phyloP scores from a whole-genome alignment of 2,797 vertebrate species.

The Lepilemur septentrionalis region DNA sequence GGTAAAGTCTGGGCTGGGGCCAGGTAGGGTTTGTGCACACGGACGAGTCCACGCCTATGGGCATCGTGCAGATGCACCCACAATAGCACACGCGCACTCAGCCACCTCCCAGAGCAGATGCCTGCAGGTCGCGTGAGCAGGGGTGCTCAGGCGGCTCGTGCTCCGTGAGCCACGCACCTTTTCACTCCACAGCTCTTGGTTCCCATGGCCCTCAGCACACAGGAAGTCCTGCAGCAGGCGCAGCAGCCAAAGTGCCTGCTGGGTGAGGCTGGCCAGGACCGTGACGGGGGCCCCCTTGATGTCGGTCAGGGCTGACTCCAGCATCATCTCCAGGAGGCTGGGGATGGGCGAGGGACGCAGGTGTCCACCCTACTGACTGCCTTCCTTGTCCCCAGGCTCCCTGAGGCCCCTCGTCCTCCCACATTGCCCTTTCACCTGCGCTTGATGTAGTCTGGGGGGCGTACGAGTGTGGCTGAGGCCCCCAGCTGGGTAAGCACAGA shows the following conservation, averaged over 20 bases:
- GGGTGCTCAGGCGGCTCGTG: rapidly evolving
- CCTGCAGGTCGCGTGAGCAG: background rate
- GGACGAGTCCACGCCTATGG: background rate
- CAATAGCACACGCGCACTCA: background rate
- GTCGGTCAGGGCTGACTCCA: conserved; percentile 95
- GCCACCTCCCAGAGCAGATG: background rate
- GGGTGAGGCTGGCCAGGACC: conserved; percentile 86
- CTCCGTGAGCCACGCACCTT: conserved; percentile 86
- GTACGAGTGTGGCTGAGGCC: conserved; percentile 93
- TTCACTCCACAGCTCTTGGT: conserved; percentile 96
- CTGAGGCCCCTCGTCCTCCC: rapidly evolving
- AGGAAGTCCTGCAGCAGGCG: conserved; percentile 97
- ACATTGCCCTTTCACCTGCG: conserved; percentile 86
- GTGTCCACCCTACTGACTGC: background rate
- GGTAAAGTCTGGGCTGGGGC: background rate
- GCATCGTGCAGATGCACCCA: background rate
- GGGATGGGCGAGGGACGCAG: rapidly evolving
- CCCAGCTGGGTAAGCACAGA: conserved; percentile 97
- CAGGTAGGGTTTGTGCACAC: background rate
- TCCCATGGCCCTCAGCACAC: conserved; percentile 94
- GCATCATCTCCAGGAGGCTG: conserved; percentile 98
- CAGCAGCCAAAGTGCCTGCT: conserved; percentile 93
- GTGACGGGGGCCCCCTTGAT: conserved; percentile 88
- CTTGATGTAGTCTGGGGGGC: conserved; percentile 96
- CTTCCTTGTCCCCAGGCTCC: background rate